phyloP scores from a whole-genome alignment of 1,140 invertebrate genomes.

The Helicoverpa zea region DNA sequence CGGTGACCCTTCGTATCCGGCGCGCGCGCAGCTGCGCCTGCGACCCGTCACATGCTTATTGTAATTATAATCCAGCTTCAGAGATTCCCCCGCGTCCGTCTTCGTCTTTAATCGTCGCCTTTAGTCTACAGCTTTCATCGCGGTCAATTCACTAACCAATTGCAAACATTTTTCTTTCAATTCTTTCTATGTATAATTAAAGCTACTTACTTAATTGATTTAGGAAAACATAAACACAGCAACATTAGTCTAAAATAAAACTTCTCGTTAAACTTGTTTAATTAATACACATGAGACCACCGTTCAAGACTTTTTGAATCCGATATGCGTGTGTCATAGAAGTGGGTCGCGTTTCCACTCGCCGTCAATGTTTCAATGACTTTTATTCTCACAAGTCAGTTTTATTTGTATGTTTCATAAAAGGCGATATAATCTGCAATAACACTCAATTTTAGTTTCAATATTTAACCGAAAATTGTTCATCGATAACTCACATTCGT shows the following conservation, averaged over 20 bases:
- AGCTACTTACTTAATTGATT: no score
- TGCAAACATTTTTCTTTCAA: neutral
- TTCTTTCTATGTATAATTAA: neutral
- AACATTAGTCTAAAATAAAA: neutral
- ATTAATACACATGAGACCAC: conserved; percentile 2
- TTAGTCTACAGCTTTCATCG: conserved; percentile 24
- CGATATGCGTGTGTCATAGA: conserved; percentile 47
- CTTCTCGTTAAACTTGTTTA: no score
- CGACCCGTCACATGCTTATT: conserved; percentile 61
- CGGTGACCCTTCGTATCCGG: conserved; percentile 68
- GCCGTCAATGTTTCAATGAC: conserved; percentile 27
- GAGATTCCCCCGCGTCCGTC: conserved; percentile 53
- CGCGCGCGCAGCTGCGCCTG: conserved; percentile 58
- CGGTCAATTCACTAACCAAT: neutral
- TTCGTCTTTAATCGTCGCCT: conserved; percentile 37
- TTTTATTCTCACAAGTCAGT: conserved; percentile 42
- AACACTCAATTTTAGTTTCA: conserved; percentile 7
- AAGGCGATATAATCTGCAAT: conserved; percentile 29
- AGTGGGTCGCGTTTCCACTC: conserved; percentile 47
- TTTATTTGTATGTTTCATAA: conserved; percentile 35
- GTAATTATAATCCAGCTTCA: conserved; percentile 59
- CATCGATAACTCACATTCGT: conserved; percentile 49
- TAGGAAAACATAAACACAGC: no score
- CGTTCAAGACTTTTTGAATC: conserved; percentile 35
- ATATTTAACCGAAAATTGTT: conserved; percentile 44